phyloP scores from a whole-genome alignment of 2,797 vertebrate species.

The Cyprinodon diabolis region DNA sequence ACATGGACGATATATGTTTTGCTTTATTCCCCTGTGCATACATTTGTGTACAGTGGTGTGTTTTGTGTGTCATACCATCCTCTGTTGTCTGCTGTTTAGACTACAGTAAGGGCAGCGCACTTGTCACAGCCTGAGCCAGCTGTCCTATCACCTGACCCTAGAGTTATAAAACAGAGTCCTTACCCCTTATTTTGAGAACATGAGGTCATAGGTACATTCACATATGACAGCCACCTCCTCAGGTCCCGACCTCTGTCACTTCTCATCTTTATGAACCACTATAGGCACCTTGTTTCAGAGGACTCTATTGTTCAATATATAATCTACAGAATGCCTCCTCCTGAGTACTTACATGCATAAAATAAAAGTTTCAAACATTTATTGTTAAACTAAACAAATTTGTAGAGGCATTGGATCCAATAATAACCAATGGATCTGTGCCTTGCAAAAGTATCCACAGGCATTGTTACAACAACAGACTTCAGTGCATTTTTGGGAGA shows the following conservation, averaged over 20 bases:
- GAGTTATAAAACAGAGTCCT: slow-evolving; percentile 79
- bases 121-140: slow-evolving; percentile 45
- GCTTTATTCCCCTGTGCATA: slow-evolving; percentile 19
- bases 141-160: slow-evolving; percentile 69
- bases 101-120: slow-evolving; percentile 38
- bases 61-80: slow-evolving; percentile 20
- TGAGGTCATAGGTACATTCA: slow-evolving; percentile 74
- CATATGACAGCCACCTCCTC: slow-evolving; percentile 76
- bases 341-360: slow-evolving; percentile 27
- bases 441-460: neutral
- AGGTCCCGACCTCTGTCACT: slow-evolving; percentile 76
- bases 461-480: neutral
- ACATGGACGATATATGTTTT: slow-evolving; percentile 48
- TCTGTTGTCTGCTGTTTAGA: slow-evolving; percentile 33
- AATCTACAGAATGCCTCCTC: slow-evolving; percentile 48
- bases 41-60: slow-evolving; percentile 26
- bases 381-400: slow-evolving; percentile 31
- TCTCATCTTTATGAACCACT: slow-evolving; percentile 72
- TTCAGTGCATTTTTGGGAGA: neutral
- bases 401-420: slow-evolving; percentile 21
- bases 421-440: slow-evolving; percentile 42
- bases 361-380: slow-evolving; percentile 27
- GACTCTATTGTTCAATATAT: slow-evolving; percentile 60
- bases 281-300: slow-evolving; percentile 58
- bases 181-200: slow-evolving; percentile 79